Percentiles rank a stretch among this genome's conserved stretches.
phyloP scores from a whole-genome alignment of 2,113 vertebrate species.

The Pangasianodon hypophthalmus region DNA sequence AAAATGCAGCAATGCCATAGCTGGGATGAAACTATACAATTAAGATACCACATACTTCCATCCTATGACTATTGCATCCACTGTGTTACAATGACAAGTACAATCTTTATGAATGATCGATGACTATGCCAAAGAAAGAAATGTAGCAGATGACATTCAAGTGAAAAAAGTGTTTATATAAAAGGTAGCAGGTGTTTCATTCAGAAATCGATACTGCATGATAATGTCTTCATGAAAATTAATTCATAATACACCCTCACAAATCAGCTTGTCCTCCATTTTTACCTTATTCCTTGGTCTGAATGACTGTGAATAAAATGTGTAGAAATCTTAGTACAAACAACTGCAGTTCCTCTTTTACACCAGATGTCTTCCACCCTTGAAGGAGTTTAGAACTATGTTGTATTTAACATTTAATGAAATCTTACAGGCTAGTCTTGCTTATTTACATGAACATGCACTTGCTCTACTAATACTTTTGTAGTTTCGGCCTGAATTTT shows the following conservation, averaged over 20 bases:
- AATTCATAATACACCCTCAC: neutral
- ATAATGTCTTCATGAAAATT: neutral
- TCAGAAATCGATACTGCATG: neutral
- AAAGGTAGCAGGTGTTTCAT: neutral
- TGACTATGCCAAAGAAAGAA: neutral
- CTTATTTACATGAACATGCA: neutral
- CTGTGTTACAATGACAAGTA: neutral
- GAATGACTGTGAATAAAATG: conserved; percentile 25
- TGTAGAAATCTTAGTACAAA: conserved; percentile 8
- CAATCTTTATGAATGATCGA: neutral
- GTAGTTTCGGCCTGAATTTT: neutral
- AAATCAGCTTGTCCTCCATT: neutral
- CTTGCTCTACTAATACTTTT: neutral
- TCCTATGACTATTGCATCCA: neutral
- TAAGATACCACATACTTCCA: neutral
- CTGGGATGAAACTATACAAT: neutral
- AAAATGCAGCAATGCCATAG: neutral
- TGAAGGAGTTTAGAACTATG: neutral
- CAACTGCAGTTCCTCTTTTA: neutral
- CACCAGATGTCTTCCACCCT: neutral
- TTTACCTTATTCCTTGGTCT: neutral
- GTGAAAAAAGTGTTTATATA: neutral
- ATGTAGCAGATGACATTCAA: neutral
- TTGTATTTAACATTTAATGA: neutral
- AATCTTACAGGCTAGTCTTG: neutral